Evolutionary conservation across 2,888 invertebrate genomes (phyloP), one percentile per base, ranked within the genome.

Genomic region (Xanthorhoe spadicearia): DNA sequence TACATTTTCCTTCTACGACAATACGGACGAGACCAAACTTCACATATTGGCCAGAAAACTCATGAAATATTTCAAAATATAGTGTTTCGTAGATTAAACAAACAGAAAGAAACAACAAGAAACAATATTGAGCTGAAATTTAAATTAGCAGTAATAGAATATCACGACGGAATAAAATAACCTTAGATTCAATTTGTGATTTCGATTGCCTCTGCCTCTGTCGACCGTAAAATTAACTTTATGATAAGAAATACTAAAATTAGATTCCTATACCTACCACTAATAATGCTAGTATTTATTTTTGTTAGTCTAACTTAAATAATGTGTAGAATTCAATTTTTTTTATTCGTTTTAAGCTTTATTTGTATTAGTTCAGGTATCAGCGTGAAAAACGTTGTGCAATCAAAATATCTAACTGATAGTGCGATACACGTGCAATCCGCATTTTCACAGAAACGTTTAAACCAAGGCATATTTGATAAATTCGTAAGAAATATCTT

Each of bases 1-100:
- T 91, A 89, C 67, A 75, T 89, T 66, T 85, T 83, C 67, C 49
- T 74, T 10, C 72, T 89, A 6, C 85, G 79, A 61, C 75, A 64
- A 61, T 89, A 78, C 49, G 88, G 85, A 1, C 74, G 72, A 53
- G 73, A 76, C 1, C 9, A 50, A 38, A 74, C 38, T 28, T 68
- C 50, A 6, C 78, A 77, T 46, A 85, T 89, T 46, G 77, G 77
- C 15, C 63, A 73, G 3, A 68, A 71, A 58, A 90, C 89, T 9
- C 77, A 79, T 60, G 63, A 71, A 17, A 63, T 87, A 57, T 82
- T 89, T 55, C 66, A 76, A 55, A 65, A 73, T 35, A 18, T 82
- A 18, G 69, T 90, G 66, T 86, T 86, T 66, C 62, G 71, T 18
- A 79, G 75, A 53, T 78, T 82, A 56, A 62, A 77, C 15, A 75